Evolutionary conservation across 2,797 vertebrate species (phyloP), one percentile per base, ranked within the genome.

Genomic region (Lophotriccus pileatus): DNA sequence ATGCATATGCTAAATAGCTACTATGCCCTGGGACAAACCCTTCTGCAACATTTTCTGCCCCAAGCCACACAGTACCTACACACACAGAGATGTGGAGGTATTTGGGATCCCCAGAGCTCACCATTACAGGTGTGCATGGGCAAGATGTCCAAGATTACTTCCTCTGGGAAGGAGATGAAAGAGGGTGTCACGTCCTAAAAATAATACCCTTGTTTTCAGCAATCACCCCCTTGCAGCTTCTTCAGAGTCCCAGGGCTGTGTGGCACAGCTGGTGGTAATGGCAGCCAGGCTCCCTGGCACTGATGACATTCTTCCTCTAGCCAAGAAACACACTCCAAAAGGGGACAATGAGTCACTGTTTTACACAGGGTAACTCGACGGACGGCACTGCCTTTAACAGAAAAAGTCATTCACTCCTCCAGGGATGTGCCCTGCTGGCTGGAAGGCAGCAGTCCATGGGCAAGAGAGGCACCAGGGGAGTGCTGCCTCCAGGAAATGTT

Each of bases 241-340:
- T 77, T 47, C n/a, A 28, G 43, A 90, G 70, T 47, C 23, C 18
- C 59, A 62, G n/a, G 44, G 52, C 53, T 27, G 53, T 32, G 70
- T 50, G 72, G 70, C 72, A 94, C 56, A 75, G 25, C 18, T 14
- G 64, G 70, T 16, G 46, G 63, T 22, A 53, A 80, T 0, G 6
- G 75, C 60, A 95, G 72, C 58, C 89, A 88, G 73, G 56, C 28
- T 85, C 44, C 41, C 58, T 90, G 88, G 87, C 82, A 81, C 70
- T 52, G 80, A 47, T 3, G 49, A 28, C 66, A 60, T 13, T 12
- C 36, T 80, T 34, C 37, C 50, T 90, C 64, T 47, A 70, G 88
- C 95, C 95, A 97, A 93, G 82, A 91, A 77, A 76, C 72, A 95
- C 84, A 87, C 49, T 82, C 55, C 39, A 32, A 32, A 41, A 88